phyloP scores from a whole-genome alignment of 2,888 invertebrate genomes.

The Hyposoter didymator region DNA sequence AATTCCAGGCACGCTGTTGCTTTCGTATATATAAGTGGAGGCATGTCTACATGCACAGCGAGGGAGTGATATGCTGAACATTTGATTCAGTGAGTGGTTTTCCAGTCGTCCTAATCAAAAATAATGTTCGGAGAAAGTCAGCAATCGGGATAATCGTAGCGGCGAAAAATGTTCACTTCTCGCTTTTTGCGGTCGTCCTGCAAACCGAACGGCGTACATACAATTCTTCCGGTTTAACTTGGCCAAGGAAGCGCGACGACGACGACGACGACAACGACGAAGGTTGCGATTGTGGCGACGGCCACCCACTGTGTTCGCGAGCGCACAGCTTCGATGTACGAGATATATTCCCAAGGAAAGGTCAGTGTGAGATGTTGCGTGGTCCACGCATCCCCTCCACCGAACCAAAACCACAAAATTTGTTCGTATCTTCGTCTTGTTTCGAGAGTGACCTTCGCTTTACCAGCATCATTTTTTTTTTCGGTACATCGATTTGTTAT shows the following conservation, averaged over 20 bases:
- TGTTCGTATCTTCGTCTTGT: constrained; percentile 39
- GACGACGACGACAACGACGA: constrained; percentile 48
- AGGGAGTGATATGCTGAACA: neutral
- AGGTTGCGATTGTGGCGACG: constrained; percentile 57
- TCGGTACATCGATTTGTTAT: neutral
- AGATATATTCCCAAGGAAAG: constrained; percentile 49
- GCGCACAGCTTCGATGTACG: constrained; percentile 38
- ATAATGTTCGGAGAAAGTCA: constrained; percentile 53
- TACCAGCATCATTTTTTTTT: constrained; percentile 18
- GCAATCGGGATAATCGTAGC: constrained; percentile 27
- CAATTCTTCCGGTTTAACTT: constrained; percentile 64
- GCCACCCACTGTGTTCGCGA: constrained; percentile 57
- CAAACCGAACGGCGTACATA: neutral
- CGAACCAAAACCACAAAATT: constrained; percentile 11
- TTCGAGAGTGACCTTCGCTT: constrained; percentile 49
- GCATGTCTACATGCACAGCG: constrained; percentile 51
- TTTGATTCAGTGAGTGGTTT: constrained; percentile 46
- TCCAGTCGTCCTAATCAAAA: constrained; percentile 36
- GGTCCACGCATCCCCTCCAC: constrained; percentile 1
- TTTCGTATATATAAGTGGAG: constrained; percentile 18
- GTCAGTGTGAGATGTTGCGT: constrained; percentile 55
- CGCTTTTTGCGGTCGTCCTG: neutral
- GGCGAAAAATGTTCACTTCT: constrained; percentile 36
- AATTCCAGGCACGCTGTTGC: constrained; percentile 73
- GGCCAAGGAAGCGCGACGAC: constrained; percentile 61